Conservation (phyloP, 2,113 vertebrate species). For the Plectropomus leopardus region DNA sequence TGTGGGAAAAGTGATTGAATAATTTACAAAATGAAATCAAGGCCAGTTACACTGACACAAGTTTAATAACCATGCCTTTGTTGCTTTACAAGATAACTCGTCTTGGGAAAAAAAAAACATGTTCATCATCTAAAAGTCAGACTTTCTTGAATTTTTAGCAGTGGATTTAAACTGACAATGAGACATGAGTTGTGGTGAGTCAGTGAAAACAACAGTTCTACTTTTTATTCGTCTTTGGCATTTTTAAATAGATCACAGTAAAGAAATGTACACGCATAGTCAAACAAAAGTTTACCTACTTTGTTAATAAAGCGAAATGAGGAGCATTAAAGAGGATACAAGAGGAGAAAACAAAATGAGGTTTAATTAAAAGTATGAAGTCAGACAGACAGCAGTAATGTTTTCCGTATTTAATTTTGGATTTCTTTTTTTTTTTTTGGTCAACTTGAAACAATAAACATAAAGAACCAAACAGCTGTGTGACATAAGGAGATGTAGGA, state of each 20-base stretch:
- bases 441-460: conserved; percentile 66
- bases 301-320: not conserved
- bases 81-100: not conserved
- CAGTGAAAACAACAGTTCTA: too few species aligned
- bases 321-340: too few species aligned
- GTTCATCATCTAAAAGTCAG: too few species aligned
- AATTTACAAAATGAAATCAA: not conserved
- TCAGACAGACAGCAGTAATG: conserved; percentile 36
- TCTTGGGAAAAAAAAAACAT: not conserved
- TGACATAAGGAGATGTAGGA: conserved; percentile 59
- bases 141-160: not conserved
- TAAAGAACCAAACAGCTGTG: conserved; percentile 66
- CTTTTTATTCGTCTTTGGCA: not conserved
- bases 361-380: conserved; percentile 13
- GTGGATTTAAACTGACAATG: not conserved
- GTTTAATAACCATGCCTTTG: not conserved
- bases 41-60: not conserved
- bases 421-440: conserved; percentile 29
- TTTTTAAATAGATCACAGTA: not conserved
- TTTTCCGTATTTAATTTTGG: conserved; percentile 55
- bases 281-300: not conserved
- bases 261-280: not conserved
- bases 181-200: not conserved
- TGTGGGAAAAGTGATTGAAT: not conserved
- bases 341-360: not conserved